A percentile compares a stretch with the other conserved stretches of the same genome.
Evolutionary conservation across 2,113 vertebrate species (phyloP).

Genomic region (Pelusios castaneus): DNA sequence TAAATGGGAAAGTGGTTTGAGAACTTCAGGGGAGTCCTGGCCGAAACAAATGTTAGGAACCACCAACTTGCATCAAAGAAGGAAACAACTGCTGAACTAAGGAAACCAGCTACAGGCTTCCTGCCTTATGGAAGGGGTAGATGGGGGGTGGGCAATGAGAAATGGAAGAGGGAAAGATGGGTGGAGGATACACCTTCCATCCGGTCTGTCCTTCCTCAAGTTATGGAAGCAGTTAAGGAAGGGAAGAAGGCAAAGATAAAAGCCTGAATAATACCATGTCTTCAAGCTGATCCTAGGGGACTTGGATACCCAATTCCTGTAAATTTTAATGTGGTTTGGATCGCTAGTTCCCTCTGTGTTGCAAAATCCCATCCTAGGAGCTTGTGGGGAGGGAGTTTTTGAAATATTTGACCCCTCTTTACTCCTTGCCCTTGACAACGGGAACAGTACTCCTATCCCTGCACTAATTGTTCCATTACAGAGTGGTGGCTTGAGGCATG

Average conservation of each 20-base stretch:
- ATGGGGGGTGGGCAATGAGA: neutral
- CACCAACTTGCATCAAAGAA: too few relatives aligned
- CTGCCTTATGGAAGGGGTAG: neutral
- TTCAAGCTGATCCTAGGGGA: neutral
- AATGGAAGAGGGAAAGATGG: neutral
- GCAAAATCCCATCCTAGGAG: neutral
- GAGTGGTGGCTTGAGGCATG: too few relatives aligned
- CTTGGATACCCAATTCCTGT: neutral
- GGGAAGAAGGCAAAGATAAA: neutral
- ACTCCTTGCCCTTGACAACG: too few relatives aligned
- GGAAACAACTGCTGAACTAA: too few relatives aligned
- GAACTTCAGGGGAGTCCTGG: neutral
- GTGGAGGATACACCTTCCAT: neutral
- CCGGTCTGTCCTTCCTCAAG: neutral
- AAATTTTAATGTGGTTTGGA: neutral
- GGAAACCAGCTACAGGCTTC: too few relatives aligned
- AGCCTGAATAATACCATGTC: neutral
- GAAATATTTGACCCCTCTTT: neutral
- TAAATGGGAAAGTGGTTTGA: neutral
- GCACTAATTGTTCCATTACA: too few relatives aligned
- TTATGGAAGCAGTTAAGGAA: neutral
- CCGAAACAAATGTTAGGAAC: too few relatives aligned
- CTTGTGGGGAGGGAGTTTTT: fast-evolving
- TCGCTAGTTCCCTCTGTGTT: neutral
- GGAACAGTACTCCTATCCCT: too few relatives aligned